Percentiles rank a stretch among this genome's conserved stretches.
Evolutionary conservation across 2,797 vertebrate genomes (phyloP).

Genomic region (Oreortyx pictus): DNA sequence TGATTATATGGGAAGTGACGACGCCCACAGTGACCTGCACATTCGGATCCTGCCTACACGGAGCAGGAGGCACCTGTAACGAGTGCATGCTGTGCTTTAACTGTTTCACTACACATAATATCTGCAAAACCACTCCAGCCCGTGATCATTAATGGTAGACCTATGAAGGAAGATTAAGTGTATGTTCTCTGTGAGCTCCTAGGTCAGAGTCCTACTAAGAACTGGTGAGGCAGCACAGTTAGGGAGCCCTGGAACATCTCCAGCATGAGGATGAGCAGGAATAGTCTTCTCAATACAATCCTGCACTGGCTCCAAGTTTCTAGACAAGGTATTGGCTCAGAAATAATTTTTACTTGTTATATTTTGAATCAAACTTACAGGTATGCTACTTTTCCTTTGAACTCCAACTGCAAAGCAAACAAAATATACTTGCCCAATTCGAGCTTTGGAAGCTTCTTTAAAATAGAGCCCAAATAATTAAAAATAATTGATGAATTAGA

Average conservation of each 20-base stretch:
- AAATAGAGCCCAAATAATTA: neutral
- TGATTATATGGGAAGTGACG: fast-evolving
- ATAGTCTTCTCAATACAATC: neutral
- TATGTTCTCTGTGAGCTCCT: neutral
- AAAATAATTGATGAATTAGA: neutral
- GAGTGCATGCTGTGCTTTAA: neutral
- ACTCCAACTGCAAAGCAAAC: neutral
- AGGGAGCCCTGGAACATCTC: neutral
- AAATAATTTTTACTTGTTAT: neutral
- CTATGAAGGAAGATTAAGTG: neutral
- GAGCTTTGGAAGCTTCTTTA: neutral
- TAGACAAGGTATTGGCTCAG: neutral
- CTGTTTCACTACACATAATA: neutral
- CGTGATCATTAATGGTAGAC: neutral
- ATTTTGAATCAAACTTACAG: neutral
- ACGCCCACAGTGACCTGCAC: fast-evolving
- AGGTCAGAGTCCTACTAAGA: neutral
- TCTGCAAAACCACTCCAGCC: neutral
- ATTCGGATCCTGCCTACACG: neutral
- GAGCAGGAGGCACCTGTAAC: fast-evolving
- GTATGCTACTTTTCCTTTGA: neutral
- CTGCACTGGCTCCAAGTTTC: neutral
- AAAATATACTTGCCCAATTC: fast-evolving
- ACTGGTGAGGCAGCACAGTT: neutral
- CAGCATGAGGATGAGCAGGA: neutral